Evolutionary conservation across 2,797 vertebrate genomes (phyloP), one percentile per base, ranked within the genome.

Genomic region (Phoebastria nigripes): DNA sequence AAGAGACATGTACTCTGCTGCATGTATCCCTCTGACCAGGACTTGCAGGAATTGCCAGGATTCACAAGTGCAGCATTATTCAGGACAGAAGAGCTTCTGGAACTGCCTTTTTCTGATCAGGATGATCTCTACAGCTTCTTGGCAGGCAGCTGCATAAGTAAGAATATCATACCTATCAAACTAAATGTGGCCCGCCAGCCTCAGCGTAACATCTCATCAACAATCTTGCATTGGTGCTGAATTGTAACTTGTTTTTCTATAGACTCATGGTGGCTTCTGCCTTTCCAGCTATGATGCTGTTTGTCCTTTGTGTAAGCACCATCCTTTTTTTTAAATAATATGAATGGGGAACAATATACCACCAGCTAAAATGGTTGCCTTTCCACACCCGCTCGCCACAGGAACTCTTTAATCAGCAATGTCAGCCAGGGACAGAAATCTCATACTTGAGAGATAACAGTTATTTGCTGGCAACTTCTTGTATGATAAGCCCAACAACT

Each of bases 381-480:
- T 94, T 91, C 78, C 79, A 41, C 24, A 55, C 47, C 94, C 0
- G 0, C 58, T 92, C 84, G 72, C 87, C 65, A 51, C 91, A 86
- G 93, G 84, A 92, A 82, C 84, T 83, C 87, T 96, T 96, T 90
- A 95, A 96, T 96, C 92, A 96, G 79, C 87, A 82, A 41, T 93
- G 93, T 93, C 92, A 94, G 58, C 79, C 72, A 93, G 87, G 54
- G 70, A 93, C 87, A 96, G 82, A 89, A 92, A 92, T 95, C 90
- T 94, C 84, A 52, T n/a, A 69, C 61, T 62, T 93, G 94, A 96
- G 92, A 93, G 93, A 96, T 96, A 94, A 95, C 84, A 91, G 91
- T 91, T 96, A 95, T 96, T 95, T 96, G 54, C 90, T 70, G 62
- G 92, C 76, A 91, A 90, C 58, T 95, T 94, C 82, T 93, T 92